Conservation (phyloP, 2,113 vertebrate species). For the Marmota flaviventris region DNA sequence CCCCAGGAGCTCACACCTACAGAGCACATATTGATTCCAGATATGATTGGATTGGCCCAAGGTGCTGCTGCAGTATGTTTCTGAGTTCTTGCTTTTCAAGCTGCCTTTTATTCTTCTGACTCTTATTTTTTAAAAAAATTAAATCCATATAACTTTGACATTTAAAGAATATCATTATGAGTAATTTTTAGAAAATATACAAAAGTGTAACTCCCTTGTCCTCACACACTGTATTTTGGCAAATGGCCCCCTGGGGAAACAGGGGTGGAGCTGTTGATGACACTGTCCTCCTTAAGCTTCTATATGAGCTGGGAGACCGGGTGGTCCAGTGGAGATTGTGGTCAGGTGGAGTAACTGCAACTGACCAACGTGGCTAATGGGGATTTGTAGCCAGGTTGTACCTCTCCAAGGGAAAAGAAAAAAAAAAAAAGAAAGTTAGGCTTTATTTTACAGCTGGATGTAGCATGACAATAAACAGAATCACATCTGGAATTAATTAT, state of each 20-base stretch:
- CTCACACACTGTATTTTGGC: neutral
- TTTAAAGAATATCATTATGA: neutral
- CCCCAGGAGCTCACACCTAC: neutral
- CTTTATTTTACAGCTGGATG: neutral
- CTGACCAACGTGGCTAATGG: too few relatives aligned
- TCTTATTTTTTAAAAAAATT: neutral
- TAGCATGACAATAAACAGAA: neutral
- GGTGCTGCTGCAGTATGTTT: accelerated
- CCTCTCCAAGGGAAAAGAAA: neutral
- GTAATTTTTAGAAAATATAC: neutral
- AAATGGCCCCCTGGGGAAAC: accelerated
- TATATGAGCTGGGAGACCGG: neutral
- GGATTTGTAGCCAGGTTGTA: neutral
- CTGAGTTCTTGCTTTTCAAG: neutral
- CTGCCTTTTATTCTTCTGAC: neutral
- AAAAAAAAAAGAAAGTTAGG: too few relatives aligned
- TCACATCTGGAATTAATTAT: neutral
- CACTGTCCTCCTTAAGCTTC: accelerated
- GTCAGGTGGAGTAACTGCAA: neutral
- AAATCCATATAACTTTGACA: neutral
- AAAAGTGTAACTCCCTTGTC: neutral
- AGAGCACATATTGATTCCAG: neutral
- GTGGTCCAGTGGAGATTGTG: neutral
- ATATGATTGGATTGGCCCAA: neutral
- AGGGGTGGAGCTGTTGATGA: neutral